These are phyloP conservation scores for Sminthurinus signatus DNA, from an alignment of 1,140 invertebrate species.

Conservation along the genomic window DNA sequence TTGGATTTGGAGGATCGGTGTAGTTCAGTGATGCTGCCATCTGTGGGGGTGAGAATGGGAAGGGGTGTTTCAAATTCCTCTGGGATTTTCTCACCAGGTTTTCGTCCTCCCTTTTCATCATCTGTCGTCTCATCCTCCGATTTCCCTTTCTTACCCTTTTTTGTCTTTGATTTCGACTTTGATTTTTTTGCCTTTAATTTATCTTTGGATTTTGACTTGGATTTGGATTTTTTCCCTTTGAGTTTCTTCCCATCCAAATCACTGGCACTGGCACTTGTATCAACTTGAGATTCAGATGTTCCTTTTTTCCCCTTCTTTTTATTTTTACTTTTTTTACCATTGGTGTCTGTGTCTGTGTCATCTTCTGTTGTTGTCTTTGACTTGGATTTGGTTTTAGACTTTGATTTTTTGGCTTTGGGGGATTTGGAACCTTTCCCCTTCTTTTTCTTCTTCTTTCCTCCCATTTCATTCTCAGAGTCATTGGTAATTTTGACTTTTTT, in stretches of 20 bases:
- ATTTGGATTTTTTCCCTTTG: not conserved
- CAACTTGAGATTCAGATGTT: not conserved
- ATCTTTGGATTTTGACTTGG: not conserved
- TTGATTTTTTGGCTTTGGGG: not conserved
- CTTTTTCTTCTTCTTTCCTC: not conserved
- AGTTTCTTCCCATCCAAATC: not conserved
- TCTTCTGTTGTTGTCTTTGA: no score
- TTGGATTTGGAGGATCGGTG: not conserved
- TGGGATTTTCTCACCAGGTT: no score
- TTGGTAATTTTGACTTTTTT: no score
- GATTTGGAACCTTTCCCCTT: no score
- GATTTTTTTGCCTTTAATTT: not conserved
- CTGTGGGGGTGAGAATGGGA: not conserved
- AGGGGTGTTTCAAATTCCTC: slow-evolving; percentile 5
- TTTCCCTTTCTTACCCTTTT: slow-evolving; percentile 5
- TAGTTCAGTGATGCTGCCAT: not conserved
- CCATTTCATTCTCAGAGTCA: not conserved
- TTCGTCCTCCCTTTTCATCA: not conserved
- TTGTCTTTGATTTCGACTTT: not conserved
- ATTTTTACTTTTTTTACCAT: slow-evolving; percentile 1
- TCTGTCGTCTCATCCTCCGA: not conserved
- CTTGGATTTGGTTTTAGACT: no score
- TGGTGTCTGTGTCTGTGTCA: not conserved
- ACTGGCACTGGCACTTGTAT: not conserved
- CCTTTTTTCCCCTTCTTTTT: not conserved